These are phyloP conservation scores for Rhopalosiphum padi DNA, from an alignment of 1,140 invertebrate species.

Conservation along the genomic window DNA sequence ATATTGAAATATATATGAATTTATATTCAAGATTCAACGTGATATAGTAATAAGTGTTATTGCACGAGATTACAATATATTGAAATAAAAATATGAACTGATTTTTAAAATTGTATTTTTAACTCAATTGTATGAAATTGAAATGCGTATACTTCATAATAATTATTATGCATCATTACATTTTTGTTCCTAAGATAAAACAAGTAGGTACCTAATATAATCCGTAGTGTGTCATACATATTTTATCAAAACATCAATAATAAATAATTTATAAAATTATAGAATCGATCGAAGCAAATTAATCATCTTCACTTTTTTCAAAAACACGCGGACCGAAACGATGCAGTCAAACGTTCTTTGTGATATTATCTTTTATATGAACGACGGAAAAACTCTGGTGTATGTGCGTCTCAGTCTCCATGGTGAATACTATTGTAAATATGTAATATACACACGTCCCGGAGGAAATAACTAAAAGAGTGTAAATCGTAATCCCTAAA, in stretches of 20 bases:
- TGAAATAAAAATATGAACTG: too few relatives aligned
- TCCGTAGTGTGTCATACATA: background rate
- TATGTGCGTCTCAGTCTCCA: background rate
- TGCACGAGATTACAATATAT: background rate
- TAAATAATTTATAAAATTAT: background rate
- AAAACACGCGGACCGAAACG: background rate
- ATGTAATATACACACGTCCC: background rate
- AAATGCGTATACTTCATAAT: background rate
- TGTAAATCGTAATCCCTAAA: background rate
- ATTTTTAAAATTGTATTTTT: background rate
- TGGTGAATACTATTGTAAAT: background rate
- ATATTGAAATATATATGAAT: background rate
- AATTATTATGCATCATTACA: background rate
- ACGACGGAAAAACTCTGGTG: background rate
- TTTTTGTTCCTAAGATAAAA: background rate
- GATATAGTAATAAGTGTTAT: background rate
- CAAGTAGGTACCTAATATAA: background rate
- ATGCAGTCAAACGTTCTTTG: background rate
- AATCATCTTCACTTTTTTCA: background rate
- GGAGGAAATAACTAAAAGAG: background rate
- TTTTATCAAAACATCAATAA: background rate
- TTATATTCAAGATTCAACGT: background rate
- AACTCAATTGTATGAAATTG: background rate
- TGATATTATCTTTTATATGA: background rate
- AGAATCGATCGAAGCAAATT: background rate